Evolutionary conservation across 2,888 invertebrate genomes (phyloP).

Genomic region (Plebejus anna): DNA sequence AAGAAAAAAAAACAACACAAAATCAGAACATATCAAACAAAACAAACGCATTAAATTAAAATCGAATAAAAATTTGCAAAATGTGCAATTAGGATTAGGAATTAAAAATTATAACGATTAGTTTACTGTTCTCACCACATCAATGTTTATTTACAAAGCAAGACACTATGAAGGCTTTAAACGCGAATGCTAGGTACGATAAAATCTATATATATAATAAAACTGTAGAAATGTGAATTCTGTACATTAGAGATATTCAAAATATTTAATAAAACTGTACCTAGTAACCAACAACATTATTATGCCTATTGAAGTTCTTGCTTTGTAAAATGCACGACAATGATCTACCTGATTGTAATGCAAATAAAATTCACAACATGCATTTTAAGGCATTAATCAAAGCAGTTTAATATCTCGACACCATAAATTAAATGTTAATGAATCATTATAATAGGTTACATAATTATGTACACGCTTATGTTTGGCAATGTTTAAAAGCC

Average conservation of each 20-base stretch:
- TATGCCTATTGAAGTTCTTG: constrained; percentile 24
- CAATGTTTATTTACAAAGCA: constrained; percentile 59
- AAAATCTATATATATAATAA: background rate
- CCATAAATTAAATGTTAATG: constrained; percentile 32
- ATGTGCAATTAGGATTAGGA: constrained; percentile 75
- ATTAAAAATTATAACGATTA: constrained; percentile 66
- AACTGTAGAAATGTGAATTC: too few relatives aligned
- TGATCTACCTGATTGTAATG: constrained; percentile 44
- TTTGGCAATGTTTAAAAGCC: constrained; percentile 43
- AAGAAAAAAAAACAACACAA: constrained; percentile 72
- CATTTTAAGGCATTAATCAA: constrained; percentile 47
- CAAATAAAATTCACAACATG: constrained; percentile 65
- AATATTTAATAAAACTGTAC: too few relatives aligned
- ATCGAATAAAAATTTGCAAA: constrained; percentile 53
- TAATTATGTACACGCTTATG: constrained; percentile 26
- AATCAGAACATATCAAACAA: constrained; percentile 76
- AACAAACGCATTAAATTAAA: constrained; percentile 58
- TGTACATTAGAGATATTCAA: too few relatives aligned
- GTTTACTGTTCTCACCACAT: constrained; percentile 68
- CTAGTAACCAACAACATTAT: constrained; percentile 45
- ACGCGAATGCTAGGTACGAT: too few relatives aligned
- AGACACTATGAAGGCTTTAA: constrained; percentile 41
- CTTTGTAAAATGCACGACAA: constrained; percentile 16
- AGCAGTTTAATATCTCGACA: constrained; percentile 42
- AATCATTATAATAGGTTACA: constrained; percentile 22